phyloP scores from a whole-genome alignment of 2,797 vertebrate genomes.

The Kryptopterus vitreolus region DNA sequence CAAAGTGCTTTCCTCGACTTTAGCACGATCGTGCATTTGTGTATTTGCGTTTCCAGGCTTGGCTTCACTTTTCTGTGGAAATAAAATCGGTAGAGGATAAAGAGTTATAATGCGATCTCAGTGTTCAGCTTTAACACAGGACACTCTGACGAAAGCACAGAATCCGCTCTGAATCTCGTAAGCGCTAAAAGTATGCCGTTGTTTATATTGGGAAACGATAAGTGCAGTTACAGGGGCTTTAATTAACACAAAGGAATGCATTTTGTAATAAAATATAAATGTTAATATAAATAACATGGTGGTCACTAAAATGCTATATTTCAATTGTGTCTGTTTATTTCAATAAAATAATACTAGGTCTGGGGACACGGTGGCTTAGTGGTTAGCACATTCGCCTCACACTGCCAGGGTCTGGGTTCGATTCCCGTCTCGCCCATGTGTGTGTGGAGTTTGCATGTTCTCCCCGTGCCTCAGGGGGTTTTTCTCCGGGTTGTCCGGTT shows the following conservation, averaged over 20 bases:
- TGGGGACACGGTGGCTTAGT: too few relatives aligned
- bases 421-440: too few relatives aligned
- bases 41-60: slow-evolving; percentile 36
- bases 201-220: not conserved
- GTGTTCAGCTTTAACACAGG: not conserved
- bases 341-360: too few relatives aligned
- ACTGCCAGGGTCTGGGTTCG: too few relatives aligned
- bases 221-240: not conserved
- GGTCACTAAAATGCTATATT: too few relatives aligned
- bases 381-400: too few relatives aligned
- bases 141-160: not conserved
- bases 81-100: slow-evolving; percentile 42
- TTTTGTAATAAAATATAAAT: not conserved
- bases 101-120: slow-evolving; percentile 37
- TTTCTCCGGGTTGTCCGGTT: too few relatives aligned
- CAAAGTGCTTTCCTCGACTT: slow-evolving; percentile 12
- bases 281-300: too few relatives aligned
- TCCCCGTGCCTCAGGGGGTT: too few relatives aligned
- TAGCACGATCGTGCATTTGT: slow-evolving; percentile 33
- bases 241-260: not conserved
- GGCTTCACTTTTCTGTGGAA: slow-evolving; percentile 52
- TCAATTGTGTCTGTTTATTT: too few relatives aligned
- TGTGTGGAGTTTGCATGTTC: too few relatives aligned
- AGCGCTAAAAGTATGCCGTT: not conserved
- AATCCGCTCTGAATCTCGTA: not conserved